Evolutionary conservation across 2,113 vertebrate species (phyloP).

Genomic region (Actinemys pallida): DNA sequence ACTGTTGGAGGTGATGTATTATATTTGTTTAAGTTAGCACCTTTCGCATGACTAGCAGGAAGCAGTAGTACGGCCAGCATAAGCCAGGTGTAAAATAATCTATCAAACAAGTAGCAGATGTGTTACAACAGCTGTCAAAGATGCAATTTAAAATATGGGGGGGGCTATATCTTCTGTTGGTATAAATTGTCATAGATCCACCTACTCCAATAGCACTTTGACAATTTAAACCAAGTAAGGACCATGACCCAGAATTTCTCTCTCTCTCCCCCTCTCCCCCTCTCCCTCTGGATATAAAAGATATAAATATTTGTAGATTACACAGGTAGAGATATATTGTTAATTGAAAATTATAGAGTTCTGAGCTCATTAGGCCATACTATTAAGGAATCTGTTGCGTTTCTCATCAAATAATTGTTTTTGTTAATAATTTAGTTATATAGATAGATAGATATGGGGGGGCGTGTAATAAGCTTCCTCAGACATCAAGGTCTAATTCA

Average conservation of each 20-base stretch:
- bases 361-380: background rate
- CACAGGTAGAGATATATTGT: fast-evolving
- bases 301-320: background rate
- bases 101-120: background rate
- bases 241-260: fast-evolving
- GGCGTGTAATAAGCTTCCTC: background rate
- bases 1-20: background rate
- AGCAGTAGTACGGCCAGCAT: background rate
- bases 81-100: conserved; percentile 5
- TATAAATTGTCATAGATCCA: background rate
- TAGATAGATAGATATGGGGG: background rate
- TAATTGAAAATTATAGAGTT: background rate
- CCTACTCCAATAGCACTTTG: background rate
- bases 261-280: background rate
- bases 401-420: background rate
- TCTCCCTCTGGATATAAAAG: background rate
- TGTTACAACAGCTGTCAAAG: background rate
- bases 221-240: background rate
- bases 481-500: background rate
- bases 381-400: background rate
- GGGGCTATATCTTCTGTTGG: background rate
- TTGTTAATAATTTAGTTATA: background rate
- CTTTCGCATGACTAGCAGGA: background rate
- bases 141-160: background rate
- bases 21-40: background rate